Evolutionary conservation across 2,888 invertebrate genomes (phyloP).

Genomic region (Eupsilia transversa): DNA sequence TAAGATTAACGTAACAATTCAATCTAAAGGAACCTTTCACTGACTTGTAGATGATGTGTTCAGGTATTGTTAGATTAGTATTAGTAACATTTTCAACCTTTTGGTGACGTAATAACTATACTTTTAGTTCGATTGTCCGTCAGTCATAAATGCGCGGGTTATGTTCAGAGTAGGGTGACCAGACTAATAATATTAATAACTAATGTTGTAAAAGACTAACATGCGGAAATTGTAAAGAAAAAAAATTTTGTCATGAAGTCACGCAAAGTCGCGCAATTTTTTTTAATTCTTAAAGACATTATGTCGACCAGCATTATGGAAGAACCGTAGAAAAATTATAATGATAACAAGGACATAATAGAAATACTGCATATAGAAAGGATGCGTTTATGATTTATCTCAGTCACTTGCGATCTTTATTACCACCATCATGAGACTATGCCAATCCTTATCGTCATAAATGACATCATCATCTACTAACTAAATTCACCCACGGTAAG

Average conservation of each 20-base stretch:
- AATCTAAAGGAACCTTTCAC: conserved; percentile 44
- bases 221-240: neutral
- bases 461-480: neutral
- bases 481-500: neutral
- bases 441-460: neutral
- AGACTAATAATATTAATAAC: neutral
- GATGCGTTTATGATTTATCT: neutral
- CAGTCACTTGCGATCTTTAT: neutral
- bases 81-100: conserved; percentile 45
- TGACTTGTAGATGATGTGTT: conserved; percentile 17
- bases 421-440: neutral
- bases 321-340: too few species aligned
- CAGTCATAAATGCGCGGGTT: conserved; percentile 14
- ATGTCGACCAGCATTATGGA: too few species aligned
- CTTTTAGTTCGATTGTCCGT: conserved; percentile 32
- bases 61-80: conserved; percentile 8
- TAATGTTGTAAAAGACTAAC: too few species aligned
- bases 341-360: too few species aligned
- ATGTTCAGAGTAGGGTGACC: conserved; percentile 28
- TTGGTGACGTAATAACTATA: conserved; percentile 36
- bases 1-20: conserved; percentile 26
- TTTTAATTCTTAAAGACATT: too few species aligned
- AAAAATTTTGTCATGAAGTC: neutral
- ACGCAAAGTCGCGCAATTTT: neutral
- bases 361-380: too few species aligned